Evolutionary conservation across 2,113 vertebrate species (phyloP), one percentile per base, ranked within the genome.

Genomic region (Tragelaphus scriptus): DNA sequence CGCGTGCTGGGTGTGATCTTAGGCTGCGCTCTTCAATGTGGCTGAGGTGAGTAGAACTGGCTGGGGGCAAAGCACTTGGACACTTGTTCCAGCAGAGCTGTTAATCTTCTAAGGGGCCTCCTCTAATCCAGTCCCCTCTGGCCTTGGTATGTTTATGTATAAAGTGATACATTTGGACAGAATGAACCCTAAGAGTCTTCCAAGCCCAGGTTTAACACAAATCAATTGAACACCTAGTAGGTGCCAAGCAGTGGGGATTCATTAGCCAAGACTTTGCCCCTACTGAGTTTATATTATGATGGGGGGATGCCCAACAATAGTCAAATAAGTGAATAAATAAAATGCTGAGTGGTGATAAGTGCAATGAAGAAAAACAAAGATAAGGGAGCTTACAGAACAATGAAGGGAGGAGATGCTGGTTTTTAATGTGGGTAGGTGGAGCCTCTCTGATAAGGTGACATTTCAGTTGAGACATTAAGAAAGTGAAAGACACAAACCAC

Each of bases 101-200:
- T 56, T 92, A 21, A 65, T 81, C 71, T 80, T 87, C 30, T 51
- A 58, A 75, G 84, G 63, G 63, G 40, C 77, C 47, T 90, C 65
- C 36, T 94, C 91, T 68, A 53, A 47, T 65, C 36, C 58, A 7
- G 51, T 97, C 85, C 63, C 63, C 65, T 93, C 56, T 19, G 80
- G 12, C 26, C 79, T 44, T 59, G 2, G 21, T 12, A 5, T 82
- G 28, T 44, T 88, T 19, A 1, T 17, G 3, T 80, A 15, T 25
- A 80, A 93, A 92, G 36, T 53, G 79, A 90, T 79, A 51, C 6
- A 40, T n/a, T 71, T 23, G 36, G 15, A 80, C 32, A 11, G 44
- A 96, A 71, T 47, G 44, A 93, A 28, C 11, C 26, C 79, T 65
- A 63, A 85, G 25, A 26, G 15, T 26, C 49, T 61, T 85, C 56